Evolutionary conservation across 2,797 vertebrate species (phyloP), one percentile per base, ranked within the genome.

Genomic region (Megaceryle alcyon): DNA sequence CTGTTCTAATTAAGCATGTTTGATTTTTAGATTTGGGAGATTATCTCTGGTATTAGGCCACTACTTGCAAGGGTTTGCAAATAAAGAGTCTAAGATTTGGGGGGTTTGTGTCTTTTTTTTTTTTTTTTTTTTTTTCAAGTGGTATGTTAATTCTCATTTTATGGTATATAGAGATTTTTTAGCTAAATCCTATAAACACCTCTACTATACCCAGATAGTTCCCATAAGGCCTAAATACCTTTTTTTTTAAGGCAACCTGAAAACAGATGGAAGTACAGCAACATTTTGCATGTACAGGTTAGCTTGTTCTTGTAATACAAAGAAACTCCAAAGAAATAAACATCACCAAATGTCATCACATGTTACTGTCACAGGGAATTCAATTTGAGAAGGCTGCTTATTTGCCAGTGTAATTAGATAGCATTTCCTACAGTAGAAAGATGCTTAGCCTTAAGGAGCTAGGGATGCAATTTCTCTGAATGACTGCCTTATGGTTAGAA

Each of bases 381-480:
- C 65, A 70, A 71, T 69, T n/a, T 86, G 51, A 86, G 71, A 95
- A 66, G 39, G 44, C 41, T 78, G 68, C 43, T 65, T 96, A 65
- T 91, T 93, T 97, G 54, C 77, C 77, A 81, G 68, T 73, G 91
- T 90, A 96, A 96, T 96, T 95, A 94, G 70, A 85, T 79, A 73
- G 29, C 69, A 66, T 89, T 92, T 95, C 43, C 79, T 86, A 35
- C n/a, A 72, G 60, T 43, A 88, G 90, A 92, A 95, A 95, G 91
- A 83, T 75, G 65, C 72, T 95, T 89, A 87, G 83, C 82, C 53
- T 91, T 92, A 91, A 95, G 91, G 77, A 92, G n/a, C 23, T 88
- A 65, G 79, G 79, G 83, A 83, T 92, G 76, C 21, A 54, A 61
- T 92, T 96, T 91, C 94, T 92, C 70, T 94, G 84, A 96, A 73